phyloP scores from a whole-genome alignment of 2,797 vertebrate genomes.

The Vipera ursinii region DNA sequence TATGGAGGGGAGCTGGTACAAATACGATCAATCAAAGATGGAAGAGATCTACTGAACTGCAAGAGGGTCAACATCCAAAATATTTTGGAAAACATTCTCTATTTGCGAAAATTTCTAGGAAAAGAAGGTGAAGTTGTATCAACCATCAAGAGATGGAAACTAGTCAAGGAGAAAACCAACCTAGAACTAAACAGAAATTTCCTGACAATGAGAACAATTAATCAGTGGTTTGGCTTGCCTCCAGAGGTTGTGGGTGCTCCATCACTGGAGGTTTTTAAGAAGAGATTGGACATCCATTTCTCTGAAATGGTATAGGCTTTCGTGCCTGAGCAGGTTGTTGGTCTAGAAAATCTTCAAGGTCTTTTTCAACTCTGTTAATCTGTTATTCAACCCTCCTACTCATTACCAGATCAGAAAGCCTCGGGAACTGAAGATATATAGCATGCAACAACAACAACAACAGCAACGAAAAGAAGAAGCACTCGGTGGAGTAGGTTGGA shows the following conservation, averaged over 20 bases:
- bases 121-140: neutral
- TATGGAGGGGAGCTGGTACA: neutral
- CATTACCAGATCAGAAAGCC: neutral
- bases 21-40: neutral
- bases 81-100: neutral
- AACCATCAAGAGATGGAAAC: neutral
- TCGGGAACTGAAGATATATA: neutral
- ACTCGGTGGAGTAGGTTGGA: too few species aligned
- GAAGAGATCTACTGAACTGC: neutral
- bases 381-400: neutral
- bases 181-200: neutral
- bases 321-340: neutral
- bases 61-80: neutral
- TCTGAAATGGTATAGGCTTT: neutral
- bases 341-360: neutral
- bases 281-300: neutral
- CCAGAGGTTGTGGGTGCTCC: neutral
- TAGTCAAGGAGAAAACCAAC: neutral
- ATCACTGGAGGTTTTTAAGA: neutral
- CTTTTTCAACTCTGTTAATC: neutral
- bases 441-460: neutral
- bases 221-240: neutral
- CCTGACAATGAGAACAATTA: neutral
- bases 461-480: too few species aligned
- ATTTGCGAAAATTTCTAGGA: neutral